Base-by-base conservation (phyloP, 2,113 vertebrate species). In the Paracanthobrama guichenoti region DNA sequence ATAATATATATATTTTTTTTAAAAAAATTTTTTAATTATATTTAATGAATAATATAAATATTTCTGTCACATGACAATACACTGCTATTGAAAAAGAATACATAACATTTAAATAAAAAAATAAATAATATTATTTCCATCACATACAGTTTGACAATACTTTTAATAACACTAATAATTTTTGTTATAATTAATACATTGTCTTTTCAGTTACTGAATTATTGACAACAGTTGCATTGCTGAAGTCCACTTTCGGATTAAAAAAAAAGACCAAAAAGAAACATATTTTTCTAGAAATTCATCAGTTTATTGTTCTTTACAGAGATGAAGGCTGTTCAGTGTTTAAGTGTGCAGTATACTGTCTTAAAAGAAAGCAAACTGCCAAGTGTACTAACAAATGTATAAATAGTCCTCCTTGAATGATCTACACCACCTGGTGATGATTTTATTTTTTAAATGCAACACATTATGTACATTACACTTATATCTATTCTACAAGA, bases 361-460 rank as follows among this genome's bases (percentile, higher is more conserved):
- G 53, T 20, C 6, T 8, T 8, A 20, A 55, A 55, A 20, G 50
- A 20, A 20, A 55, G 18, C 50, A 55, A 55, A 55, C 53, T 55
- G 18, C 18, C 7, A 55, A 55, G 53, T 55, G 53, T 55, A 55
- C 50, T 7, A 55, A 55, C 50, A 39, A 39, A 39, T 39, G 6
- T 55, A 18, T 6, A 53, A 53, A 53, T 53, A 18, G 6, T 22
- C 18, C 6, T 22, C 18, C 18, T 55, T 22, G 18, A 22, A 55
- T 22, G 53, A 39, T 44, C 16, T n/a, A 46, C 57, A 66, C 48
- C 69, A 74, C 26, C 39, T 59, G 39, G 57, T 87, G 69, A 59
- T 3, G 22, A 18, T 76, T 50, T 20, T 50, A 6, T 39, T 6
- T 44, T 42, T 78, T 1, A 55, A 55, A 83, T 26, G 24, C 9